Evolutionary conservation across 2,113 vertebrate species (phyloP), one percentile per base, ranked within the genome.

Genomic region (Microtus pennsylvanicus): DNA sequence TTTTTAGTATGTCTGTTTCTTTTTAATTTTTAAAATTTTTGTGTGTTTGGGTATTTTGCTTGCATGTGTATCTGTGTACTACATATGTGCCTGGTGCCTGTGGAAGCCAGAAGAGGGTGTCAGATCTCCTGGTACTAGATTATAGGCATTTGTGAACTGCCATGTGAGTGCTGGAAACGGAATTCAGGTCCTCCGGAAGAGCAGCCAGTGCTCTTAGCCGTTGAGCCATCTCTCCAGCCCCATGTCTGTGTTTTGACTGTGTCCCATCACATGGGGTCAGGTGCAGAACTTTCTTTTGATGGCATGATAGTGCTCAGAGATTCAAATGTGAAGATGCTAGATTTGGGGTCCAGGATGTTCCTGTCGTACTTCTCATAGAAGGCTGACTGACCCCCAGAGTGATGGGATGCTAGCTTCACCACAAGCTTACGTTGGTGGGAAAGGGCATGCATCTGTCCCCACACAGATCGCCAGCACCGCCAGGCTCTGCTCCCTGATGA

Each of bases 361-460:
- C 28, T 33, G 35, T n/a, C 10, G 76, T 30, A 65, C 63, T 65
- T 80, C 77, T 52, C 35, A n/a, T 8, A 19, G 93, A 26, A 22
- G 38, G 42, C 35, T 58, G 47, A 61, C 4, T 14, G 52, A 75
- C 42, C 5, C 12, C 24, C 5, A 10, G 45, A 9, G 26, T 9
- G 8, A 38, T 38, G 30, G 65, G 30, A 19, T 0, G 7, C 26
- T n/a, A 63, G n/a, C 22, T 72, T 69, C 11, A 76, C 33, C 9
- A 9, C 69, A 78, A 11, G 42, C 12, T 52, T 17, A 12, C 1
- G 58, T 35, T 24, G 24, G 28, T 19, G 55, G 76, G 80, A 63
- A 45, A 74, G 1, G 17, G 4, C 7, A 2, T 12, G 16, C 22
- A 2, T 1, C 7, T 1, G 47, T 52, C 14, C 1, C 82, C 3